phyloP scores from a whole-genome alignment of 2,113 vertebrate genomes.

The Oplegnathus fasciatus region DNA sequence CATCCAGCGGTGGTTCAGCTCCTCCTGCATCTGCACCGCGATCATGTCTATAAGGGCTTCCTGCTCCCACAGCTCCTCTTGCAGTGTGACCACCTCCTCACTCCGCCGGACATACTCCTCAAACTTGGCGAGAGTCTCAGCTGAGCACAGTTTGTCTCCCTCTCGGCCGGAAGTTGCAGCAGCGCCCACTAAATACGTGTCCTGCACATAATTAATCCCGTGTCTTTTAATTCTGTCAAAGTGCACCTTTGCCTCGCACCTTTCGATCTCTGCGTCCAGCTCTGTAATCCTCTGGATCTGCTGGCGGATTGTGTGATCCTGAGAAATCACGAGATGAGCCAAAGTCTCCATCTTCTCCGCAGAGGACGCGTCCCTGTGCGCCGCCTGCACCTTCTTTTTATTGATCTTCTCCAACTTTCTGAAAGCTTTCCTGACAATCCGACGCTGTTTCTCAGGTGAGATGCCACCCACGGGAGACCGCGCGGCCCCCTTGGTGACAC shows the following conservation, averaged over 20 bases:
- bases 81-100: slow-evolving; percentile 86
- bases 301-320: slow-evolving; percentile 95
- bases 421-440: slow-evolving; percentile 94
- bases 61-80: slow-evolving; percentile 89
- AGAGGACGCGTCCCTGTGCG: slow-evolving; percentile 80
- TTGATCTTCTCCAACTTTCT: slow-evolving; percentile 95
- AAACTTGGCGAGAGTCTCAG: slow-evolving; percentile 73
- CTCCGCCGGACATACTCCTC: slow-evolving; percentile 84
- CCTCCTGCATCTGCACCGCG: slow-evolving; percentile 90
- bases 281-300: slow-evolving; percentile 92
- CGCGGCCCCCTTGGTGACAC: slow-evolving; percentile 76
- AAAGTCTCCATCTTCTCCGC: slow-evolving; percentile 93
- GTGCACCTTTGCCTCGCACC: slow-evolving; percentile 90
- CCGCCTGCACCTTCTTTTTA: slow-evolving; percentile 82
- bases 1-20: slow-evolving; percentile 94
- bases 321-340: slow-evolving; percentile 94
- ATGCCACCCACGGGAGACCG: slow-evolving; percentile 77
- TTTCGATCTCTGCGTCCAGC: slow-evolving; percentile 92
- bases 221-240: slow-evolving; percentile 90
- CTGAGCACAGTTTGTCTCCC: slow-evolving; percentile 22
- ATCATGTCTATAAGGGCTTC: slow-evolving; percentile 88
- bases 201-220: slow-evolving; percentile 94
- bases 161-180: slow-evolving; percentile 7
- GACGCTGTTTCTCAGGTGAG: slow-evolving; percentile 90
- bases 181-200: slow-evolving; percentile 90